Conservation (phyloP, 2,888 invertebrate species). For the Pseudoips prasinana region DNA sequence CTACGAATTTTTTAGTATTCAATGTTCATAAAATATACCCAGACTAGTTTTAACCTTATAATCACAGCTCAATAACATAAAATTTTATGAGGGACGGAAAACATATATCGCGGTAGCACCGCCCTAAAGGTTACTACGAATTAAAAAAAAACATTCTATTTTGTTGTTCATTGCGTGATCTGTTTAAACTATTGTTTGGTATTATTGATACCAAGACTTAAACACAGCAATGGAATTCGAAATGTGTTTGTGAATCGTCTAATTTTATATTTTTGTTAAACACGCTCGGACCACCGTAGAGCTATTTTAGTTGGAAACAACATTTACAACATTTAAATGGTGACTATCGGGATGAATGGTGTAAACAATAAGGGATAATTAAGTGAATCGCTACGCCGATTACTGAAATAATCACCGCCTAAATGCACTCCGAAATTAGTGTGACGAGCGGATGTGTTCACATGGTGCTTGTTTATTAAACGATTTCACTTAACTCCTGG, state of each 20-base stretch:
- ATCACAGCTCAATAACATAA: constrained; percentile 41
- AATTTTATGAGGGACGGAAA: constrained; percentile 54
- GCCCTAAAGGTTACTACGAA: constrained; percentile 25
- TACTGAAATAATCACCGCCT: constrained; percentile 57
- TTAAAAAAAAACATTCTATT: constrained; percentile 4
- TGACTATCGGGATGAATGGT: constrained; percentile 45
- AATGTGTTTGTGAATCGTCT: constrained; percentile 1
- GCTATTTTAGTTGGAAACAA: constrained; percentile 43
- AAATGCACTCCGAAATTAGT: constrained; percentile 66
- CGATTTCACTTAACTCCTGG: constrained; percentile 3
- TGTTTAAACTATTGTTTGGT: neutral
- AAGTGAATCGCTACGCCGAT: constrained; percentile 57
- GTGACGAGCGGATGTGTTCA: constrained; percentile 45
- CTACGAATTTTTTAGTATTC: constrained; percentile 12
- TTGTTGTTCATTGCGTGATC: constrained; percentile 16
- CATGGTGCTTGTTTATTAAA: constrained; percentile 35
- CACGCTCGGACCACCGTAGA: constrained; percentile 39
- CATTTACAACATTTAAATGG: constrained; percentile 56
- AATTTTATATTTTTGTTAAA: constrained; percentile 5
- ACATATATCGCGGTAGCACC: constrained; percentile 42
- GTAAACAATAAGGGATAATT: constrained; percentile 64
- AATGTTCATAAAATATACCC: constrained; percentile 18
- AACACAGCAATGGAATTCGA: constrained; percentile 9
- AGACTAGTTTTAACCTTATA: constrained; percentile 23
- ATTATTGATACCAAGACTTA: neutral